Conservation (phyloP, 2,888 invertebrate genomes). For the Conomelus anceps region DNA sequence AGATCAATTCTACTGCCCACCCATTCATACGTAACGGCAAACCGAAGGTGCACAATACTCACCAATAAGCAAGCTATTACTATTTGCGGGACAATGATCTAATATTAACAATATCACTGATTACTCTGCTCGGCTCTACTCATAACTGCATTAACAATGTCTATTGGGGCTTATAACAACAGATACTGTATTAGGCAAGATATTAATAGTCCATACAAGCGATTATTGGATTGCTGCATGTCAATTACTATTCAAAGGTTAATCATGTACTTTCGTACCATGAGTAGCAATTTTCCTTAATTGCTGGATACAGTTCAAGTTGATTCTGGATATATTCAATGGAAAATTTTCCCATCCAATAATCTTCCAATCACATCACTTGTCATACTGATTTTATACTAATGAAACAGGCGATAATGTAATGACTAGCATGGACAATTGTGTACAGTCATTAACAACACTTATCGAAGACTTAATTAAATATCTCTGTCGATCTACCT, state of each 20-base stretch:
- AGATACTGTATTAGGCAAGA: neutral
- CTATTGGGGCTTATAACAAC: neutral
- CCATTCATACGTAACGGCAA: neutral
- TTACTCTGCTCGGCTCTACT: neutral
- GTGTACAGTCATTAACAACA: too few relatives aligned
- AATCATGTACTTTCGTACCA: neutral
- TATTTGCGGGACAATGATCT: neutral
- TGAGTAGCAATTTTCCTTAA: neutral
- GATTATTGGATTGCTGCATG: neutral
- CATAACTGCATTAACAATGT: neutral
- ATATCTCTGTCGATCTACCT: too few relatives aligned
- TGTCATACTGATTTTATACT: too few relatives aligned
- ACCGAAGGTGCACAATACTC: neutral
- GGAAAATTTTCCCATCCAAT: too few relatives aligned
- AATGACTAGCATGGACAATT: too few relatives aligned
- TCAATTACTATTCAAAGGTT: neutral
- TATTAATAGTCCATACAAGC: neutral
- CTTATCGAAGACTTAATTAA: too few relatives aligned
- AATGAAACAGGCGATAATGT: too few relatives aligned
- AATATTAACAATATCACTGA: neutral
- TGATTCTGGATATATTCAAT: too few relatives aligned
- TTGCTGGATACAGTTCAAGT: neutral
- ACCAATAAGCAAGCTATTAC: neutral
- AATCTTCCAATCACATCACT: too few relatives aligned
- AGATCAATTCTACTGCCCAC: neutral